Base-by-base conservation (phyloP, 92 coral and sea anemone genomes). In the Chrysogorgia sp. region DNA sequence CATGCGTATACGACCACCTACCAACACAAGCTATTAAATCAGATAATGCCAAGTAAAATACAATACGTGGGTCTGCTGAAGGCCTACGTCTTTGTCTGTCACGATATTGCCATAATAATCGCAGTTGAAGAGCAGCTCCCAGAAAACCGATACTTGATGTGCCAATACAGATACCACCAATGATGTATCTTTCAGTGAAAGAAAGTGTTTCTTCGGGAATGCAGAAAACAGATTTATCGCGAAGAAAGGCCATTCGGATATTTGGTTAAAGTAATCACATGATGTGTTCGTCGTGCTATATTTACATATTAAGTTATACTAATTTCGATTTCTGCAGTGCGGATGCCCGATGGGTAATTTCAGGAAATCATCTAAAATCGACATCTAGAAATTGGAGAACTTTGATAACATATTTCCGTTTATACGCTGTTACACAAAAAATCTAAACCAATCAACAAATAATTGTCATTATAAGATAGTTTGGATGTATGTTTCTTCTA, bases 191-290 rank as follows among this genome's bases (percentile, higher is more conserved):
- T 45, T 71, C 22, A 5, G 49, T 2, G n/a, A 24, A 22, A 22
- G 34, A 55, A 14, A 93, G 78, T 41, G 89, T 84, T 22, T 75
- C 25, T 33, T 76, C 33, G 60, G 85, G 68, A 17, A 93, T 88
- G 48, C 97, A 93, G 84, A 88, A 88, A 17, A 93, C 85, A 0
- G 97, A 90, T 3, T 81, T 76, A 25, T 79, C 88, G 1, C 97
- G 91, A n/a, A 93, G 83, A 58, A 93, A 93, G 81, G 97, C 97
- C 97, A 93, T 93, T n/a, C n/a, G n/a, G n/a, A n/a, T n/a, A 40
- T 61, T 84, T 7, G 20, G 21, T 17, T 6, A 6, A 23, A 6
- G 21, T 52, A 17, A 17, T 17, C 26, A 17, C 3, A 4, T 52
- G 59, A 17, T 17, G 22, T 17, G 43, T 12, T 37, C 43, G 43